These are phyloP conservation scores for Trichogramma dendrolimi DNA, from an alignment of 2,888 invertebrate genomes.

Conservation along the genomic window DNA sequence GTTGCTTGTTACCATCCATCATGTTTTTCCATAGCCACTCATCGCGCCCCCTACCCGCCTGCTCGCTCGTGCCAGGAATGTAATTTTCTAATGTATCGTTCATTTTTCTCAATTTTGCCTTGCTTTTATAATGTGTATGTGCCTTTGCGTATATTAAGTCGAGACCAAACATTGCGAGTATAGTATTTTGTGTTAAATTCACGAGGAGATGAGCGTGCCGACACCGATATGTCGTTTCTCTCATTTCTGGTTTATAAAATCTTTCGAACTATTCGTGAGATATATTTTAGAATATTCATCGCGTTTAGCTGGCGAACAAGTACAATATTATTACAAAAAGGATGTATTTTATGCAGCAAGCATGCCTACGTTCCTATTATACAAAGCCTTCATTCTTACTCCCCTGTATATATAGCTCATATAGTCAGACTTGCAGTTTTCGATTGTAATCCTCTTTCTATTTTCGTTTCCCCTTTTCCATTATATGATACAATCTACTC, in stretches of 20 bases:
- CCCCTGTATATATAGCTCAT: background rate
- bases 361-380: background rate
- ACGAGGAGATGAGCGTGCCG: background rate
- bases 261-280: too few species aligned
- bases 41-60: background rate
- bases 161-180: background rate
- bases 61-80: background rate
- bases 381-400: background rate
- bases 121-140: too few species aligned
- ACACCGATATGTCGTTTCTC: constrained; percentile 7
- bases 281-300: too few species aligned
- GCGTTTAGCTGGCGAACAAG: too few species aligned
- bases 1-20: constrained; percentile 17
- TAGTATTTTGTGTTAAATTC: constrained; percentile 25
- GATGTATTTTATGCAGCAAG: background rate
- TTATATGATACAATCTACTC: constrained; percentile 8
- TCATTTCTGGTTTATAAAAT: constrained; percentile 2
- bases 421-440: background rate
- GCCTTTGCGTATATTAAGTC: background rate
- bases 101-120: constrained; percentile 24
- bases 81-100: constrained; percentile 22
- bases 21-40: constrained; percentile 2
- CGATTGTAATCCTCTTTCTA: constrained; percentile 11
- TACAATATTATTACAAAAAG: background rate
- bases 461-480: constrained; percentile 2